Percentiles rank a stretch among this genome's conserved stretches.
Conservation (phyloP, 1,140 invertebrate species). For the Elysia chlorotica region DNA sequence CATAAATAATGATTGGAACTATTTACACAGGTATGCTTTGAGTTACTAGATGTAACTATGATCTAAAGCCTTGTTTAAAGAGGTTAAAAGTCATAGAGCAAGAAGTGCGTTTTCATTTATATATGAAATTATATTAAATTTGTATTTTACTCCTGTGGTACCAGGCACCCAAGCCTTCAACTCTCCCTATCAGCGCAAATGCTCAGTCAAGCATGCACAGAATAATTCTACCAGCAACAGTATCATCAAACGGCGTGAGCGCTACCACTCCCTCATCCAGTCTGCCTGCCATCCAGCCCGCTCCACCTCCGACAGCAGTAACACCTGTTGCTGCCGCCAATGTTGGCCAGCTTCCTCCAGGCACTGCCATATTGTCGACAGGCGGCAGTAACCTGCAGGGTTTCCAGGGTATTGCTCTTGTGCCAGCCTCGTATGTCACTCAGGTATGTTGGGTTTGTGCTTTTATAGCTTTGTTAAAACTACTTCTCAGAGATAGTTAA, state of each 20-base stretch:
- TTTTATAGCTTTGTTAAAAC: too few relatives aligned
- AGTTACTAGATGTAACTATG: too few relatives aligned
- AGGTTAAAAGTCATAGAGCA: too few relatives aligned
- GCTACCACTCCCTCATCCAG: conserved; percentile 32
- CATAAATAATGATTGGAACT: too few relatives aligned
- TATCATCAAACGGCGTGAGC: conserved; percentile 44
- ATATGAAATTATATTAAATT: too few relatives aligned
- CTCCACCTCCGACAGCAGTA: conserved; percentile 45
- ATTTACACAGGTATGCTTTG: too few relatives aligned
- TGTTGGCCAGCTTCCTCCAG: conserved; percentile 63
- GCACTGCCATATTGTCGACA: conserved; percentile 65
- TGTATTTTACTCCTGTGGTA: too few relatives aligned
- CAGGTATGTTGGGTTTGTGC: conserved; percentile 52
- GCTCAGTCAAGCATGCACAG: conserved; percentile 44
- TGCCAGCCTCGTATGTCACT: conserved; percentile 70
- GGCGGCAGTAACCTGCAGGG: conserved; percentile 55
- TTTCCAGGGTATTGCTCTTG: conserved; percentile 66
- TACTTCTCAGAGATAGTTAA: too few relatives aligned
- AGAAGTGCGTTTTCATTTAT: too few relatives aligned
- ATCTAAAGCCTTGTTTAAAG: too few relatives aligned
- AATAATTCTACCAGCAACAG: conserved; percentile 52
- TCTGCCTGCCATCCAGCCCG: conserved; percentile 41
- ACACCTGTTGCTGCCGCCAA: too few relatives aligned
- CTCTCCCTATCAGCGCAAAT: background rate
- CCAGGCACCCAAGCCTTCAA: conserved; percentile 4